Evolutionary conservation across 2,797 vertebrate species (phyloP).

Genomic region (Meda fulgida): DNA sequence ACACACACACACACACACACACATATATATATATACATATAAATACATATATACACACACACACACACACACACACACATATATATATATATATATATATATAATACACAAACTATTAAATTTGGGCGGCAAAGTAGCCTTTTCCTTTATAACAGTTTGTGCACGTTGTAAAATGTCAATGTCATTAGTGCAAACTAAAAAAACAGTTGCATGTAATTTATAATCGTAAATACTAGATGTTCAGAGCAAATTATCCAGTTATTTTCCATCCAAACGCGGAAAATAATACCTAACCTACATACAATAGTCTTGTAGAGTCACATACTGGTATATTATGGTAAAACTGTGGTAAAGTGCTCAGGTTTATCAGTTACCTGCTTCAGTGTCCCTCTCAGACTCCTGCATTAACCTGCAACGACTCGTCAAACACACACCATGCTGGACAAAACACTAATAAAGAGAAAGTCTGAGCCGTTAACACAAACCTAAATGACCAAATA

Average conservation of each 20-base stretch:
- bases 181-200: not conserved
- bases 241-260: not conserved
- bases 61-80: not conserved
- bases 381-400: not conserved
- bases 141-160: not conserved
- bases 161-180: not conserved
- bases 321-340: not conserved
- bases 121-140: not conserved
- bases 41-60: not conserved
- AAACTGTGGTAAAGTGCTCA: not conserved
- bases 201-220: not conserved
- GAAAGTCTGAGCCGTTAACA: not conserved
- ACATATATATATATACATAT: too few relatives aligned
- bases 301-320: not conserved
- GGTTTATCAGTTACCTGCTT: constrained; percentile 18
- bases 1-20: not conserved
- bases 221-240: too few relatives aligned
- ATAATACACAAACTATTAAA: not conserved
- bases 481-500: not conserved
- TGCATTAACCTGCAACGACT: not conserved
- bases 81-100: too few relatives aligned
- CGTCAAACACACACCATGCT: not conserved
- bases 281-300: not conserved
- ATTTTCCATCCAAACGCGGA: not conserved
- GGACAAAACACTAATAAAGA: not conserved